phyloP scores from a whole-genome alignment of 2,797 vertebrate genomes.

The Lepidocolaptes lacrymiger region DNA sequence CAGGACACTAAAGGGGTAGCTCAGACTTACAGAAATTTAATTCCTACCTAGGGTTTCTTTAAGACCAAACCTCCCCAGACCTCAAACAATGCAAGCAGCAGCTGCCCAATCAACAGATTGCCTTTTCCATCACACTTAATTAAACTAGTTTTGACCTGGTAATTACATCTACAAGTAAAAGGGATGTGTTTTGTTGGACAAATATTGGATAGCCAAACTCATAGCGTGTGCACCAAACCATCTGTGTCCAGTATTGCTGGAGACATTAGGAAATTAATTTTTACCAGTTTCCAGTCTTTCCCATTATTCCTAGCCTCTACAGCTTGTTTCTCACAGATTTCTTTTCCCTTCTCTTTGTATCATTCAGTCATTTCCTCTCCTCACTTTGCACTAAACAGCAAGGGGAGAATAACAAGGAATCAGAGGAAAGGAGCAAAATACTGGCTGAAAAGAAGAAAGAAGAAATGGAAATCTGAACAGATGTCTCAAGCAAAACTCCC shows the following conservation, averaged over 20 bases:
- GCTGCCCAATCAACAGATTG: not conserved
- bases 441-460: not conserved
- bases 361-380: not conserved
- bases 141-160: not conserved
- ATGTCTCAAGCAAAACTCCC: slow-evolving; percentile 27
- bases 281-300: not conserved
- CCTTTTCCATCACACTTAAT: not conserved
- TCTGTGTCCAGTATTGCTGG: not conserved
- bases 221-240: not conserved
- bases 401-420: not conserved
- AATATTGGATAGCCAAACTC: not conserved
- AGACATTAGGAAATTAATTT: not conserved
- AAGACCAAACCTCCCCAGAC: not conserved
- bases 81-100: not conserved
- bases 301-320: not conserved
- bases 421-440: not conserved
- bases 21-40: not conserved
- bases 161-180: slow-evolving; percentile 4
- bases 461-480: slow-evolving; percentile 25
- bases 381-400: not conserved
- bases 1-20: not conserved
- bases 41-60: not conserved
- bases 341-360: not conserved
- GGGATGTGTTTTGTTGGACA: not conserved
- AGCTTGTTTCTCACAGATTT: not conserved